These are phyloP conservation scores for Trematocara zebra DNA, from an alignment of 2,113 vertebrate species.

Conservation along the genomic window DNA sequence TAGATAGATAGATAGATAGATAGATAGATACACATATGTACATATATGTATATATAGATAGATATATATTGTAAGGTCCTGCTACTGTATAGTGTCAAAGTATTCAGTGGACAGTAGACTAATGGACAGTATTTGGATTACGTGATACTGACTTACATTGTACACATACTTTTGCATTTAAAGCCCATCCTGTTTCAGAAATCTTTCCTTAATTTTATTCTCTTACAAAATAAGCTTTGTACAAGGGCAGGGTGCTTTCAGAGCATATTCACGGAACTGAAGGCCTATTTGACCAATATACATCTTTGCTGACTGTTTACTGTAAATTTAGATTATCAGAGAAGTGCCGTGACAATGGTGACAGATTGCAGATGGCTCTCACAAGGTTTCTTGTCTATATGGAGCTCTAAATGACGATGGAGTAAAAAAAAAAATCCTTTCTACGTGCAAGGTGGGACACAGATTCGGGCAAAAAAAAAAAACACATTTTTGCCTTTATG, in stretches of 20 bases:
- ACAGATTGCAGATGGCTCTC: slow-evolving; percentile 53
- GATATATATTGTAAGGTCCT: background rate
- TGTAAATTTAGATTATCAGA: slow-evolving; percentile 70
- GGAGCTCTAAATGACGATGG: background rate
- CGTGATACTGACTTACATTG: background rate
- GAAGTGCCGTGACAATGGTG: slow-evolving; percentile 58
- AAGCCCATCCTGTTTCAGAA: background rate
- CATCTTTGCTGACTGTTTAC: slow-evolving; percentile 64
- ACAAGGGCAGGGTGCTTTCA: background rate
- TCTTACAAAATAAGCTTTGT: background rate
- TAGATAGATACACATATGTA: no score
- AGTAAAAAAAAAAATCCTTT: slow-evolving; percentile 7
- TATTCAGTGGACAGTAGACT: background rate
- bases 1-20: no score
- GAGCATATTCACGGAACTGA: slow-evolving; percentile 41
- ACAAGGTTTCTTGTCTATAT: slow-evolving; percentile 54
- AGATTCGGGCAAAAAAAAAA: background rate
- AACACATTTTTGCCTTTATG: background rate
- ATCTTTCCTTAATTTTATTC: background rate
- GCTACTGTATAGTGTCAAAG: background rate
- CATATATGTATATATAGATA: fast-evolving
- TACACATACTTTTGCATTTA: background rate
- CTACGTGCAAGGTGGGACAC: background rate
- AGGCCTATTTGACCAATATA: slow-evolving; percentile 51
- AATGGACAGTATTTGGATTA: background rate